Percentiles rank a stretch among this genome's conserved stretches.
Evolutionary conservation across 2,888 invertebrate genomes (phyloP).

Genomic region (Eupithecia subfuscata): DNA sequence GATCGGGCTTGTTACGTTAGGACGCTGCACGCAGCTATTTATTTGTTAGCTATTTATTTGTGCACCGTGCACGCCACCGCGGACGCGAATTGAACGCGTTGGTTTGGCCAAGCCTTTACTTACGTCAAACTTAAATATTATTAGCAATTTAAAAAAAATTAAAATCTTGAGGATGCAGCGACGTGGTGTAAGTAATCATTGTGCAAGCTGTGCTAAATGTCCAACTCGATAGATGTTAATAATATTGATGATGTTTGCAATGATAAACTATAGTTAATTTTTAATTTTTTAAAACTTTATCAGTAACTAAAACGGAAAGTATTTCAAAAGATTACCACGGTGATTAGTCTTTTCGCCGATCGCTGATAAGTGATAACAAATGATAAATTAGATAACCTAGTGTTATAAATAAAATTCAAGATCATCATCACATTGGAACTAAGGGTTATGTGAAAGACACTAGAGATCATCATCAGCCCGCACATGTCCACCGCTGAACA

Average conservation of each 20-base stretch:
- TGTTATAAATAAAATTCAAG: conserved; percentile 1
- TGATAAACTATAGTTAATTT: background rate
- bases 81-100: too few species aligned
- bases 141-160: too few species aligned
- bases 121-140: too few species aligned
- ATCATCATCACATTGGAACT: background rate
- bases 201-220: background rate
- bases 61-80: too few species aligned
- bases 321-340: background rate
- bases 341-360: conserved; percentile 1
- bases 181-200: too few species aligned
- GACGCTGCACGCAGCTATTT: too few species aligned
- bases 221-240: background rate
- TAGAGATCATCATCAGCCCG: background rate
- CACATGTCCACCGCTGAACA: background rate
- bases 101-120: too few species aligned
- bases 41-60: too few species aligned
- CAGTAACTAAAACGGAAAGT: background rate
- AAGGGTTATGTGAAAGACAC: background rate
- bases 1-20: too few species aligned
- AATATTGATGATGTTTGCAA: too few species aligned
- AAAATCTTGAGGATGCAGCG: too few species aligned
- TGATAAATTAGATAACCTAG: background rate
- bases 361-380: conserved; percentile 6
- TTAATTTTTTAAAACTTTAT: background rate